Conservation (phyloP, 92 coral and sea anemone species). For the Porites cylindrica region DNA sequence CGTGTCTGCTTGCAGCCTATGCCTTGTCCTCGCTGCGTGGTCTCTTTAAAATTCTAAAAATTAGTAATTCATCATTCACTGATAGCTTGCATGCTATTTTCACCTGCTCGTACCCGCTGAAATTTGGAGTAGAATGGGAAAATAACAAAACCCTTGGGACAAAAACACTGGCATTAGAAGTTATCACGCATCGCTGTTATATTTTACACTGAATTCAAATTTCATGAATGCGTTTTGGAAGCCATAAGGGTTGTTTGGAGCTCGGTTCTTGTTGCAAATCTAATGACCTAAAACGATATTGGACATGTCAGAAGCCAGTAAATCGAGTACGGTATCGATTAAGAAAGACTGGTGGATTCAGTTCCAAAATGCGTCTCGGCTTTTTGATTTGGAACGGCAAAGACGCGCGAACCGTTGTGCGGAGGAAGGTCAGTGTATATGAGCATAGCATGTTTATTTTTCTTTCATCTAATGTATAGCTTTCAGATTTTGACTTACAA, state of each 20-base stretch:
- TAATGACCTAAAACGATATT: neutral
- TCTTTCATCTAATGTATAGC: neutral
- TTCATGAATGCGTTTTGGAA: neutral
- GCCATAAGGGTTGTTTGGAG: neutral
- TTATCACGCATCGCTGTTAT: neutral
- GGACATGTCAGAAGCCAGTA: slow-evolving; percentile 7
- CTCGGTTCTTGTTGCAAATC: neutral
- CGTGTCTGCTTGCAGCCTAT: neutral
- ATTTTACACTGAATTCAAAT: neutral
- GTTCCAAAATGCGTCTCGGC: neutral
- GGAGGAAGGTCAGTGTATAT: slow-evolving; percentile 15
- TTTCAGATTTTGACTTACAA: neutral
- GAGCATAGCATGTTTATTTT: neutral
- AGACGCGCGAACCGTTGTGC: slow-evolving; percentile 32
- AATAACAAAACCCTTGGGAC: neutral
- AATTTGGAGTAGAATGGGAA: neutral
- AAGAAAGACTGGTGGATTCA: neutral
- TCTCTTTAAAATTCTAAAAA: neutral
- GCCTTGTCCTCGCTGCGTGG: neutral
- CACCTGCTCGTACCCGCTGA: slow-evolving; percentile 9
- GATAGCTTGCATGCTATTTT: neutral
- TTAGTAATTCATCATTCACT: slow-evolving; percentile 9
- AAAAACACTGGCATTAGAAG: neutral
- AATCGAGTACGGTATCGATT: neutral
- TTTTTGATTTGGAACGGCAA: slow-evolving; percentile 45